phyloP scores from a whole-genome alignment of 2,888 invertebrate species.

The Formica aserva region DNA sequence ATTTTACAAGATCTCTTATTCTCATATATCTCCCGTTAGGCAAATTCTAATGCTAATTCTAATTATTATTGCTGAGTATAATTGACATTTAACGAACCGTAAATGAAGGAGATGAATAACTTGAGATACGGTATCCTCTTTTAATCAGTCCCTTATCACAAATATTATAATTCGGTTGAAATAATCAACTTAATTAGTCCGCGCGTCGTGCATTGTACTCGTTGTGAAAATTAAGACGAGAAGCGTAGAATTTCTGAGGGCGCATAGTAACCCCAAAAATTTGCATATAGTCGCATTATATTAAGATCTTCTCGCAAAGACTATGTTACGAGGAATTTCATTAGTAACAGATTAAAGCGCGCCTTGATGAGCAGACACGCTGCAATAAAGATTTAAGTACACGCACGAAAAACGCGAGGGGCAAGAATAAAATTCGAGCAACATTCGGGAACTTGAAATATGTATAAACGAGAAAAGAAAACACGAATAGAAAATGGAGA shows the following conservation, averaged over 20 bases:
- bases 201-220: slow-evolving; percentile 12
- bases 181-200: slow-evolving; percentile 22
- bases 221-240: slow-evolving; percentile 35
- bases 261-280: slow-evolving; percentile 53
- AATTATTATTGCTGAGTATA: neutral
- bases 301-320: slow-evolving; percentile 43
- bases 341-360: slow-evolving; percentile 51
- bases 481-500: neutral
- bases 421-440: neutral
- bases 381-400: slow-evolving; percentile 41
- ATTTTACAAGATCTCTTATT: neutral
- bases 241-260: slow-evolving; percentile 26
- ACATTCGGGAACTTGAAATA: neutral
- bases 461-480: neutral
- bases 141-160: slow-evolving; percentile 7
- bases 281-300: slow-evolving; percentile 54
- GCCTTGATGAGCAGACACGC: slow-evolving; percentile 24
- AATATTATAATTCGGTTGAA: neutral
- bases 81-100: neutral
- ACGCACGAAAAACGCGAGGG: neutral
- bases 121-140: neutral
- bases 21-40: neutral
- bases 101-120: neutral
- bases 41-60: neutral
- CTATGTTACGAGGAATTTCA: slow-evolving; percentile 50